Conservation (phyloP, 2,888 invertebrate species). For the Andrena fulva region DNA sequence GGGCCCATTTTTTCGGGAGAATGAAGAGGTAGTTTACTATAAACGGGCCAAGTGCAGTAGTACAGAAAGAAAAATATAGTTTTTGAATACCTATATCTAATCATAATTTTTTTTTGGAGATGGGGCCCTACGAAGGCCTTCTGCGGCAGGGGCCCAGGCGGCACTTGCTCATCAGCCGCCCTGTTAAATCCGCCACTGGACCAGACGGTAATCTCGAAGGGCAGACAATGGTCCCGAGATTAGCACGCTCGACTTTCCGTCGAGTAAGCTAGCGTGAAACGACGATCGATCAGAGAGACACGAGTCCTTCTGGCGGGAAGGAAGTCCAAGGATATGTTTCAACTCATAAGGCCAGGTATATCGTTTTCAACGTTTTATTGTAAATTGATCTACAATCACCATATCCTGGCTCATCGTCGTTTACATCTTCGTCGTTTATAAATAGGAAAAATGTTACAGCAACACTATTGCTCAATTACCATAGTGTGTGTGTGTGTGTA, state of each 20-base stretch:
- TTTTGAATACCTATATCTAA: too few relatives aligned
- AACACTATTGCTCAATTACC: conserved; percentile 60
- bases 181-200: too few relatives aligned
- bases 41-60: too few relatives aligned
- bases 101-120: too few relatives aligned
- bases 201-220: neutral
- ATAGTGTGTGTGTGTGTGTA: conserved; percentile 51
- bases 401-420: conserved; percentile 75
- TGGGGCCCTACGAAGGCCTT: too few relatives aligned
- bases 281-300: conserved; percentile 22
- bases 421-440: conserved; percentile 77
- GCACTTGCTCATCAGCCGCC: too few relatives aligned
- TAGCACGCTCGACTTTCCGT: neutral
- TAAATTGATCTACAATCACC: conserved; percentile 82
- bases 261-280: conserved; percentile 8
- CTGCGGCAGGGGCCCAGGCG: too few relatives aligned
- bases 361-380: conserved; percentile 78
- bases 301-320: conserved; percentile 48
- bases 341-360: conserved; percentile 55
- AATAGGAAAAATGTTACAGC: conserved; percentile 79
- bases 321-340: conserved; percentile 59
- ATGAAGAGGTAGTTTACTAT: too few relatives aligned
- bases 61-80: too few relatives aligned
- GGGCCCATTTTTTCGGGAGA: too few relatives aligned
- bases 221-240: neutral